phyloP scores from a whole-genome alignment of 2,888 invertebrate species.

The Drosophila eohydei region DNA sequence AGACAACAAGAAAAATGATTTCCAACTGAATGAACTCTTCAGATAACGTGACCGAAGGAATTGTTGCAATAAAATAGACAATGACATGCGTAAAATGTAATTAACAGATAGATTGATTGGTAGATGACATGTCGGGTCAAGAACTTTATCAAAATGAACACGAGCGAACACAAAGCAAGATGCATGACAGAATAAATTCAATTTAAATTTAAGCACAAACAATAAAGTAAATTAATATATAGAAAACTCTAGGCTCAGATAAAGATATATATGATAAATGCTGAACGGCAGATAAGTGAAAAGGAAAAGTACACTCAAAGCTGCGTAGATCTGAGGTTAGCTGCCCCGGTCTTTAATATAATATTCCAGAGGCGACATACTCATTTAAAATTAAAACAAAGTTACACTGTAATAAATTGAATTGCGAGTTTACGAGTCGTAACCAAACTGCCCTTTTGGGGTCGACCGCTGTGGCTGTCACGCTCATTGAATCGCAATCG shows the following conservation, averaged over 20 bases:
- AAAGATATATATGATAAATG: background rate
- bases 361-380: conserved; percentile 27
- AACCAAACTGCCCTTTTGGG: conserved; percentile 25
- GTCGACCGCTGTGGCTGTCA: conserved; percentile 15
- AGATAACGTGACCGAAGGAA: conserved; percentile 1
- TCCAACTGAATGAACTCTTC: conserved; percentile 7
- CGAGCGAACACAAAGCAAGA: too few species aligned
- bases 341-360: background rate
- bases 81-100: conserved; percentile 1
- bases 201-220: background rate
- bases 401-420: conserved; percentile 48
- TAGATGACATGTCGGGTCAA: conserved; percentile 4
- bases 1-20: background rate
- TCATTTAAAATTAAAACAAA: conserved; percentile 48
- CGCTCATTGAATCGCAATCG: conserved; percentile 39
- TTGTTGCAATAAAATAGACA: background rate
- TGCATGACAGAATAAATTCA: background rate
- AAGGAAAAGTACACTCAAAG: background rate
- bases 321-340: background rate
- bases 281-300: background rate
- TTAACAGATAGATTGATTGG: background rate
- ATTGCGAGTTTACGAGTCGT: conserved; percentile 51
- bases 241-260: background rate
- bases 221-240: background rate
- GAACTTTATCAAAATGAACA: background rate